Evolutionary conservation across 2,888 invertebrate species (phyloP).

Genomic region (Saturnia pavonia): DNA sequence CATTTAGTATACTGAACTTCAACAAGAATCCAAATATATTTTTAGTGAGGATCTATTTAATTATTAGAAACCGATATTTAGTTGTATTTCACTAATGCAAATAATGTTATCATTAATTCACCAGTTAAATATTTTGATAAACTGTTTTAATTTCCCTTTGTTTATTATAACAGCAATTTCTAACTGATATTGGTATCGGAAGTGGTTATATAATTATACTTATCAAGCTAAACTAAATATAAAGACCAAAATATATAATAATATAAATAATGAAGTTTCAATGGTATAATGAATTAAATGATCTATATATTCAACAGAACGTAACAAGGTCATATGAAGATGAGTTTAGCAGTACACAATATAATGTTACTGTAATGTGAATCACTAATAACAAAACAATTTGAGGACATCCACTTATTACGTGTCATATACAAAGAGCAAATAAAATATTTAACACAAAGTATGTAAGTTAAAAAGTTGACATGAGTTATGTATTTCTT

Average conservation of each 20-base stretch:
- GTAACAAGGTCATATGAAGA: background rate
- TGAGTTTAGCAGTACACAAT: background rate
- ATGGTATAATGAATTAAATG: background rate
- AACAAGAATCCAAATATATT: no score
- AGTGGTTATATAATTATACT: background rate
- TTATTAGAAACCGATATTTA: no score
- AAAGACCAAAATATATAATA: background rate
- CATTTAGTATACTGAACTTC: no score
- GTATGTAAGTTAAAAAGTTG: no score
- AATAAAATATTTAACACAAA: no score
- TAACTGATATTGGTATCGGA: no score
- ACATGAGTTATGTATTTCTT: no score
- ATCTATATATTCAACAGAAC: background rate
- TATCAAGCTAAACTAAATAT: background rate
- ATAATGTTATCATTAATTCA: no score
- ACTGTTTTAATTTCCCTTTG: background rate
- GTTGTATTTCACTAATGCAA: no score
- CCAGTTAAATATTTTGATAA: background rate
- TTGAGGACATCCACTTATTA: background rate
- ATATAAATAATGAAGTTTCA: background rate
- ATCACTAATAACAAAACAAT: background rate
- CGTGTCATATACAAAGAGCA: no score
- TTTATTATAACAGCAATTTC: no score
- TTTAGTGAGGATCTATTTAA: no score
- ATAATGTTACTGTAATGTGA: background rate